Evolutionary conservation across 2,797 vertebrate genomes (phyloP).

Genomic region (Cephalopachus bancanus): DNA sequence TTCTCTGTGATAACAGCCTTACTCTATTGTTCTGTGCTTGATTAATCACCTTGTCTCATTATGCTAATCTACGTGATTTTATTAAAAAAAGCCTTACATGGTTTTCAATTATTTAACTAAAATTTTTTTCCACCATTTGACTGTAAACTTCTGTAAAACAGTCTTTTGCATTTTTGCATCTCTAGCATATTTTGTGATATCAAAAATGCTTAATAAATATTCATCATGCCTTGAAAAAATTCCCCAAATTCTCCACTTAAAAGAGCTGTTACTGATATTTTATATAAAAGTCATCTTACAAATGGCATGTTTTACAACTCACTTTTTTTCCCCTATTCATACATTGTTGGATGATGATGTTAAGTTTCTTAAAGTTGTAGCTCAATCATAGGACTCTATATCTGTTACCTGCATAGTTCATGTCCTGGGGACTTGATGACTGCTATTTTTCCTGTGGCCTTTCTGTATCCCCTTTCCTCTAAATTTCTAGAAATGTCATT

Average conservation of each 20-base stretch:
- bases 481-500: conserved; percentile 62
- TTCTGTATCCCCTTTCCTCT: conserved; percentile 7
- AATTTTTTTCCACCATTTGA: background rate
- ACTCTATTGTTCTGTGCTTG: background rate
- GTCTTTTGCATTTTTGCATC: background rate
- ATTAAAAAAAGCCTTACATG: background rate
- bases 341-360: background rate
- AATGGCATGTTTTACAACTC: background rate
- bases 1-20: background rate
- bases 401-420: background rate
- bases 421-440: background rate
- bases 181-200: conserved; percentile 13
- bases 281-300: background rate
- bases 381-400: background rate
- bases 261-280: background rate
- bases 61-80: background rate
- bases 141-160: background rate
- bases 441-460: conserved; percentile 43
- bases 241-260: background rate
- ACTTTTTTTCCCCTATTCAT: background rate
- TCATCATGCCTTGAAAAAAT: background rate
- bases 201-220: conserved; percentile 25
- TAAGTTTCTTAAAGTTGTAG: background rate
- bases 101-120: background rate
- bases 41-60: background rate